Evolutionary conservation across 2,888 invertebrate species (phyloP), one percentile per base, ranked within the genome.

Genomic region (Xiphydria camelus): DNA sequence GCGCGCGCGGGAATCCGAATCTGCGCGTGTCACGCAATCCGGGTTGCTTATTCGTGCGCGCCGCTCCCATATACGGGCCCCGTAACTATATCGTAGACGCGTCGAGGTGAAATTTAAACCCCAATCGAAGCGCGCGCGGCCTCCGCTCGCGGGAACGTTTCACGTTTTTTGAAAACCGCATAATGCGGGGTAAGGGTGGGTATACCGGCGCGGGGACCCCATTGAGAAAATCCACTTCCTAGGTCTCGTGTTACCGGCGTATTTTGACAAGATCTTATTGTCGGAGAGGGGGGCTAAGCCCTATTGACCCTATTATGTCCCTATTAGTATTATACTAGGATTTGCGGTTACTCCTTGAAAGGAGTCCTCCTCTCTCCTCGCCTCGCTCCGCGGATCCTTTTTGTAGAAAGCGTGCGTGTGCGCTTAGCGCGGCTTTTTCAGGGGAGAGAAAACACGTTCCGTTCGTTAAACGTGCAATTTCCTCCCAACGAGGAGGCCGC

Each of bases 231-330:
- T 68, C 70, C 66, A 71, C 71, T 74, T 73, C 73, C 73, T 70
- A 70, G 64, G 60, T 71, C 71, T 75, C 74, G 66, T 64, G 66
- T 74, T 75, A 73, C 75, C 56, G 54, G 59, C 60, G 68, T 74
- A 75, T 75, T 75, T 75, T 75, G 75, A 75, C 74, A 74, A 67
- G 73, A 70, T 69, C 70, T 70, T 58, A 74, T 75, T 73, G 74
- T 75, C 72, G 67, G 61, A 29, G 29, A 15, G 43, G 59, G 56
- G 46, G 61, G 64, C 64, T 66, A 63, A 71, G 65, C 68, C 65
- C 74, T 69, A 74, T 74, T 75, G 74, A 75, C 66, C 72, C 75
- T 64, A 73, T 75, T 74, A 73, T 75, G 66, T 59, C 57, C 68
- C 75, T 74, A 75, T 75, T 75, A 75, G 75, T 75, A 71, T 74